Evolutionary conservation across 2,888 invertebrate genomes (phyloP), one percentile per base, ranked within the genome.

Genomic region (Drosophila imparisetae): DNA sequence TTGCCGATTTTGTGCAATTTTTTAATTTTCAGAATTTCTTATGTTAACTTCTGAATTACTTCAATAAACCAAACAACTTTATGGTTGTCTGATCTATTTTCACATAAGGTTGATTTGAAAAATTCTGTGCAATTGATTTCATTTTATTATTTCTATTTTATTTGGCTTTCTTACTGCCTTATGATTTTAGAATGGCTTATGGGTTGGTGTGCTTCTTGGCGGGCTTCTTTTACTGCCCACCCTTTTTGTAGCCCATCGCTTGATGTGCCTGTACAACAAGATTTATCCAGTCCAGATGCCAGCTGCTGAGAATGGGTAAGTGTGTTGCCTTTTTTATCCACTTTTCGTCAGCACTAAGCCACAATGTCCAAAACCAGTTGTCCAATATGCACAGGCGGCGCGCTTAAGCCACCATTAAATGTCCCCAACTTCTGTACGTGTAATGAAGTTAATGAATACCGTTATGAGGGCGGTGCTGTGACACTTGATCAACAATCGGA

Each of bases 171-270:
- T 30, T 30, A 29, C 24, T 34, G 10, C 1, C 11, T 50, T 50
- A n/a, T 30, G n/a, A 5, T 49, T 64, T 34, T 29, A 98, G 98
- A 98, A 98, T 94, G 98, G 98, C 53, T 98, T 97, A 93, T 98
- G 98, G 98, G 95, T 97, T 89, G 96, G 98, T 73, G 94, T 98
- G 74, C 95, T 96, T 76, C 97, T 97, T 95, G 96, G 97, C 92
- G 94, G 96, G 82, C 83, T 97, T 74, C 95, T 98, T 81, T 96
- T 97, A 93, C 94, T 97, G 91, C 97, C 98, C 65, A 95, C 96
- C 72, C 95, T 98, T 90, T 93, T 97, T 86, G 94, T 96, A 81
- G 95, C 96, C 81, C 95, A 96, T 81, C 95, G 96, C 72, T 94
- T 98, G 91, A 96, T 97, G 76, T 95, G 96, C 52, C 95, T 98